Evolutionary conservation across 2,888 invertebrate species (phyloP).

Genomic region (Polyploca ridens): DNA sequence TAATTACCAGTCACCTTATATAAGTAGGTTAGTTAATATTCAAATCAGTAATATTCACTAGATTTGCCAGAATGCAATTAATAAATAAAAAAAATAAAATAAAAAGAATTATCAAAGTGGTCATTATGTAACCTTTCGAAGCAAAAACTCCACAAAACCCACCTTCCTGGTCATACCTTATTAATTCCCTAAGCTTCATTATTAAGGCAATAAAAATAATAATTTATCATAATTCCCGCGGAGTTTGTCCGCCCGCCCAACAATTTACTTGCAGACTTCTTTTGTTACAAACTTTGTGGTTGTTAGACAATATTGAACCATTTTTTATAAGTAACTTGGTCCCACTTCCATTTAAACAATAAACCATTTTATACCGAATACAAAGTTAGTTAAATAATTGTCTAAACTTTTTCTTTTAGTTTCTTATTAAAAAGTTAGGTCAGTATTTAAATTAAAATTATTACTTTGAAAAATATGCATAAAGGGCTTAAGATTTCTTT

Average conservation of each 20-base stretch:
- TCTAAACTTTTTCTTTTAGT: background rate
- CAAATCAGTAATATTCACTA: too few species aligned
- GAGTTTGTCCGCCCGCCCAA: conserved; percentile 46
- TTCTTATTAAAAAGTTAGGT: background rate
- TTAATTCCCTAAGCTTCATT: conserved; percentile 57
- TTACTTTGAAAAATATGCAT: background rate
- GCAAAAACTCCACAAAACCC: conserved; percentile 13
- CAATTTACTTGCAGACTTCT: conserved; percentile 44
- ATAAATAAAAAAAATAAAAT: too few species aligned
- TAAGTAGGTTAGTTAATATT: too few species aligned
- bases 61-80: too few species aligned
- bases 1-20: too few species aligned
- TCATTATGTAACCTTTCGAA: background rate
- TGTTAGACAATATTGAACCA: conserved; percentile 26
- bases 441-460: background rate
- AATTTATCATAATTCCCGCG: conserved; percentile 49
- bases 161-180: conserved; percentile 50
- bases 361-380: conserved; percentile 31
- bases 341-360: conserved; percentile 24
- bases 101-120: too few species aligned
- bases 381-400: background rate
- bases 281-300: conserved; percentile 20
- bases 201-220: conserved; percentile 69
- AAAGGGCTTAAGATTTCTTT: background rate
- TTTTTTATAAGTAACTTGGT: conserved; percentile 29